Evolutionary conservation across 1,140 invertebrate genomes (phyloP).

Genomic region (Drosophila tsacasi): DNA sequence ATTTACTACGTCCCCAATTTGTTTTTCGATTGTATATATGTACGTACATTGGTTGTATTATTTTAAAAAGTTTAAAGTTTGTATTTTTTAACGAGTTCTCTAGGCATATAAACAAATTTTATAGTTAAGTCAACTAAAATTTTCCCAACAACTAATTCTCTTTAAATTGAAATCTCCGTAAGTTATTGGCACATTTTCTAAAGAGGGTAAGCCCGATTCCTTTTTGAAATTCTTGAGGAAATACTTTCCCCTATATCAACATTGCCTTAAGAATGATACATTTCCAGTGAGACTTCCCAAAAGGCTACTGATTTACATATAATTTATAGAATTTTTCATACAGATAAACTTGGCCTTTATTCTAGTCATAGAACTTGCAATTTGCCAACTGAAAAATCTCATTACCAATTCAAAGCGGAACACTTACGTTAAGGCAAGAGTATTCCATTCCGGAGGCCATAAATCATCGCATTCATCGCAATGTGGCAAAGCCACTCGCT

Average conservation of each 20-base stretch:
- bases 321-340: slow-evolving; percentile 4
- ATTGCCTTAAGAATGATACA: background rate
- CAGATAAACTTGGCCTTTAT: slow-evolving; percentile 10
- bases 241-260: background rate
- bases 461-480: slow-evolving; percentile 33
- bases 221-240: background rate
- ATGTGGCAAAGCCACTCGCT: slow-evolving; percentile 32
- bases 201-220: background rate
- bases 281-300: background rate
- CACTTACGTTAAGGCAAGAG: slow-evolving; percentile 5
- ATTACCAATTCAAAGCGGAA: slow-evolving; percentile 46
- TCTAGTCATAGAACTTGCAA: slow-evolving; percentile 13
- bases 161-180: background rate
- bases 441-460: slow-evolving; percentile 35
- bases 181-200: too few relatives aligned
- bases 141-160: background rate
- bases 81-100: too few relatives aligned
- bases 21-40: too few relatives aligned
- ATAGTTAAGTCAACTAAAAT: too few relatives aligned
- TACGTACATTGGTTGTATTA: too few relatives aligned
- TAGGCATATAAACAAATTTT: too few relatives aligned
- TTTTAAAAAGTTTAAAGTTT: too few relatives aligned
- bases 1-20: too few relatives aligned
- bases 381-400: slow-evolving; percentile 26
- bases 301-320: background rate